Base-by-base conservation (phyloP, 2,888 invertebrate genomes). In the Chrysolina haemoptera region DNA sequence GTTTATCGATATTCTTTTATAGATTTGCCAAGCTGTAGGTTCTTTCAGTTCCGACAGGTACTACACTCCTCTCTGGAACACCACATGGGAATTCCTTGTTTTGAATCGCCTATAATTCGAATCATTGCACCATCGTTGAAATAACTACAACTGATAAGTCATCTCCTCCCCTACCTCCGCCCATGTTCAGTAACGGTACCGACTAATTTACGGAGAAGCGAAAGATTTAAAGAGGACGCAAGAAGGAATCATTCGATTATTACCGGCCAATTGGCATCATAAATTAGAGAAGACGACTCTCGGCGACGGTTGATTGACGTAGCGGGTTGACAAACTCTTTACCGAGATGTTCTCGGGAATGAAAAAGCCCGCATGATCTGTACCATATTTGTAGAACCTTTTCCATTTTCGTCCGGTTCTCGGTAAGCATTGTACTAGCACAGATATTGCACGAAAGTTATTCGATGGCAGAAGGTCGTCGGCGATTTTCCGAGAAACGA, bases 361-460 rank as follows among this genome's bases (percentile, higher is more conserved):
- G 68, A 75, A 75, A 75, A 75, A 74, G 55, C 64, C 67, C 63
- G 70, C 70, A 70, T 74, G 69, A 75, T 69, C 67, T 64, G 62
- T 59, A 43, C 78, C 78, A 75, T 78, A 78, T 78, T 79, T 76
- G 76, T 75, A 76, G 68, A 48, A 70, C 73, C 62, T 68, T 70
- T 76, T 48, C 77, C 79, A 75, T 79, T 65, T 79, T 76, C 66
- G 75, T 75, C 72, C 70, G 73, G 48, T 75, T 59, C 59, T 59
- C 59, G 35, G 59, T 59, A 59, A 59, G 59, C 59, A 59, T 59
- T 35, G 59, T 73, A 71, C 73, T 68, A 62, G 75, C 77, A 77
- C 74, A 74, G 70, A 74, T 74, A 70, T 74, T 70, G 68, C 74
- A 66, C 59, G 66, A 74, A 68, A 70, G 68, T 59, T 59, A 59